These are phyloP conservation scores for Crocodylus rhombifer DNA, from an alignment of 2,797 vertebrate genomes.

Conservation along the genomic window DNA sequence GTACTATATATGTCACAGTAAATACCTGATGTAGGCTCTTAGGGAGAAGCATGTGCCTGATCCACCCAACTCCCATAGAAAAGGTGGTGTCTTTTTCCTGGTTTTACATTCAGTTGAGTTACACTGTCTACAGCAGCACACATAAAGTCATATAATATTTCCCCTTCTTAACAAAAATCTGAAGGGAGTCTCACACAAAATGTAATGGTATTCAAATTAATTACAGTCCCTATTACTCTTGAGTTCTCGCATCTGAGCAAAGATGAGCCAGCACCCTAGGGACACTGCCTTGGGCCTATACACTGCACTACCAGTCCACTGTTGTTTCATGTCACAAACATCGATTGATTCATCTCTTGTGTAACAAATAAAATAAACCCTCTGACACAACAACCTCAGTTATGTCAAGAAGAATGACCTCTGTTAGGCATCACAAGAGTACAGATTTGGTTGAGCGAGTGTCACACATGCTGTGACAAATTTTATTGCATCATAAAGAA, in stretches of 20 bases:
- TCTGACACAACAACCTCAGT: not conserved
- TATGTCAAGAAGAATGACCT: slow-evolving; percentile 42
- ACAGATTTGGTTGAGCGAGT: slow-evolving; percentile 28
- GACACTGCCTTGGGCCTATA: not conserved
- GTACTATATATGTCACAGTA: not conserved
- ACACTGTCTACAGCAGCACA: not conserved
- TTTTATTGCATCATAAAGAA: slow-evolving; percentile 53
- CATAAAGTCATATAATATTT: not conserved
- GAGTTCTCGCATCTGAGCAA: not conserved
- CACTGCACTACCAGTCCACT: not conserved
- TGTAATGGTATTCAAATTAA: not conserved
- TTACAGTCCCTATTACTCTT: not conserved
- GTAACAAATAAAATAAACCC: not conserved
- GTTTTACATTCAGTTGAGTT: not conserved
- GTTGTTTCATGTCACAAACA: not conserved
- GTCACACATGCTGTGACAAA: slow-evolving; percentile 37
- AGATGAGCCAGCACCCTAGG: slow-evolving; percentile 3
- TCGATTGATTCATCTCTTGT: not conserved
- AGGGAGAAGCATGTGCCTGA: not conserved
- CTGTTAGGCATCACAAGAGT: slow-evolving; percentile 25
- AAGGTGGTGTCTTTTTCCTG: not conserved
- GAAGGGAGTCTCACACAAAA: not conserved
- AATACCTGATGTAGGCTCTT: not conserved
- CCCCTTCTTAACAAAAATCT: not conserved
- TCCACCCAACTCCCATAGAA: not conserved